phyloP scores from a whole-genome alignment of 2,797 vertebrate genomes.

The Rachycentron canadum region DNA sequence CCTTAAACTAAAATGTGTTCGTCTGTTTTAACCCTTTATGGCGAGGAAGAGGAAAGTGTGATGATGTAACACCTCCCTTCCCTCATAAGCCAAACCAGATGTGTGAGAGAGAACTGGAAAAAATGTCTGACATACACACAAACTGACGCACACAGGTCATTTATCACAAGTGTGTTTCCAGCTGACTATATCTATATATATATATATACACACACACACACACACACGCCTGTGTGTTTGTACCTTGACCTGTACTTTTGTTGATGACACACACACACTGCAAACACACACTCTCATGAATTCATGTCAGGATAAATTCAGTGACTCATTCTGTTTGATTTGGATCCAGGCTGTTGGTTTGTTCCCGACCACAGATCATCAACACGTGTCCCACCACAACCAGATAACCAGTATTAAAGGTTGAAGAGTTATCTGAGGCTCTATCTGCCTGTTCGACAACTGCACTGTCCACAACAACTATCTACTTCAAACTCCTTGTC shows the following conservation, averaged over 20 bases:
- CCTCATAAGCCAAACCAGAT: constrained; percentile 74
- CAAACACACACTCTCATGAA: constrained; percentile 22
- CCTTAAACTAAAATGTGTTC: background rate
- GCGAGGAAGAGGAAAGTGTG: constrained; percentile 36
- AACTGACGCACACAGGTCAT: constrained; percentile 21
- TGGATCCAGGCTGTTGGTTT: constrained; percentile 15
- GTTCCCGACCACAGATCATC: background rate
- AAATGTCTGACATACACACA: constrained; percentile 4
- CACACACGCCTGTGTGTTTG: constrained; percentile 48
- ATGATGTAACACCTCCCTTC: constrained; percentile 59
- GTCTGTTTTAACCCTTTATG: constrained; percentile 50
- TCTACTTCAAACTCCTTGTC: constrained; percentile 12
- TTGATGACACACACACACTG: constrained; percentile 36
- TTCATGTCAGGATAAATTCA: constrained; percentile 32
- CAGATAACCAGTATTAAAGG: constrained; percentile 38
- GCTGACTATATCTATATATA: constrained; percentile 12
- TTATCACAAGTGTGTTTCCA: constrained; percentile 12
- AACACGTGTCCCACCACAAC: constrained; percentile 30
- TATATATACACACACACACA: too few relatives aligned
- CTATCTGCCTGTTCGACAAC: constrained; percentile 19
- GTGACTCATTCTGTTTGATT: constrained; percentile 42
- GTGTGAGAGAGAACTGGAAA: constrained; percentile 36
- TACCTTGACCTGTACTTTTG: constrained; percentile 66
- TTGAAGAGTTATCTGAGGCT: background rate
- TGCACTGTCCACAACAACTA: background rate